Evolutionary conservation across 1,140 invertebrate species (phyloP).

Genomic region (Neoseiulus cucumeris): DNA sequence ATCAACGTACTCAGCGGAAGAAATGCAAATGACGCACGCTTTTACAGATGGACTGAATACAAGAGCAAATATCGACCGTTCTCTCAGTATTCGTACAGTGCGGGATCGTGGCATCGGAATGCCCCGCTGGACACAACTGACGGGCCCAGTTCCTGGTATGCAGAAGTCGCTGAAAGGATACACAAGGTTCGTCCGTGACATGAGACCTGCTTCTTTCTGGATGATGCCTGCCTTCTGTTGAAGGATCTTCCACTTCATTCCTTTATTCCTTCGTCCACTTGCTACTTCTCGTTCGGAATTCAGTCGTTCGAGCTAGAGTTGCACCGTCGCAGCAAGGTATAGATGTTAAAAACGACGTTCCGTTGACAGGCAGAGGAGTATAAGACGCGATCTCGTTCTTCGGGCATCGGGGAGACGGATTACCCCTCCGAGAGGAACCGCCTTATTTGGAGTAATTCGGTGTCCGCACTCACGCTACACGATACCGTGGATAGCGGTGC

Average conservation of each 20-base stretch:
- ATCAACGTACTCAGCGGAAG: no score
- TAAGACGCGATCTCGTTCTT: conserved; percentile 10
- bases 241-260: no score
- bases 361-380: conserved; percentile 10
- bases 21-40: no score
- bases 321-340: no score
- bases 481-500: conserved; percentile 7
- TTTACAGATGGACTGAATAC: conserved; percentile 7
- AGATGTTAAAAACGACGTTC: no score
- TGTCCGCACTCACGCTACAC: conserved; percentile 9
- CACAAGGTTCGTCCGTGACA: neutral
- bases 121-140: neutral
- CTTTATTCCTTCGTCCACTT: no score
- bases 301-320: no score
- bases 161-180: conserved; percentile 10
- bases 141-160: conserved; percentile 10
- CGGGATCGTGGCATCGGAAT: conserved; percentile 1
- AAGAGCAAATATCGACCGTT: conserved; percentile 1
- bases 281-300: no score
- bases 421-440: conserved; percentile 8
- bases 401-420: conserved; percentile 10
- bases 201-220: no score
- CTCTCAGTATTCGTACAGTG: conserved; percentile 7
- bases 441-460: conserved; percentile 10
- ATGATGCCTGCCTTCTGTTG: no score